Base-by-base conservation (phyloP, 2,888 invertebrate species). In the Girardia tigrina region DNA sequence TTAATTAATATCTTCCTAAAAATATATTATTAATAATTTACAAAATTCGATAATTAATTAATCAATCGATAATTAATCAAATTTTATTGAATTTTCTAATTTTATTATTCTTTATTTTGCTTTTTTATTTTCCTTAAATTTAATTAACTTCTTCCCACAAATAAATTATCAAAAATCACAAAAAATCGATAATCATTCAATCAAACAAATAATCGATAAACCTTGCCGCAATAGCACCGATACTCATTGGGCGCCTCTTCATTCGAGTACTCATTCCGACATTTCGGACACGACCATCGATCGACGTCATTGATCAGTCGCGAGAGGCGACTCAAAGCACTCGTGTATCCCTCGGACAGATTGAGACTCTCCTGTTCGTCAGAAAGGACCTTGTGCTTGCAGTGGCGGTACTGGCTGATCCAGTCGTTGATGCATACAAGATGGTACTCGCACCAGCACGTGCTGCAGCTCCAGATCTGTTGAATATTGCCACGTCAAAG, bases 361-460 rank as follows among this genome's bases (percentile, higher is more conserved):
- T 69, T 71, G 16, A 70, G 27, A 70, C 69, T 71, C 20, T 29
- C 73, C n/a, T 77, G 29, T 16, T 29, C 71, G 14, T 76, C 73
- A 28, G 29, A 27, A 12, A 27, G 27, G 20, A 14, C 0, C 23
- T 4, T 23, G 26, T 70, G 27, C 12, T 1, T 42, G 20, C 27
- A 27, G 20, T 27, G 23, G 26, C 70, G 70, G n/a, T 29, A 27
- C 71, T 75, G 78, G 6, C 84, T 91, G 82, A 91, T 89, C 94
- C 94, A 94, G 81, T 91, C 89, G 82, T 91, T 91, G 78, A 93
- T 90, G 82, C 94, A 94, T 71, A 88, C 87, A 36, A 94, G 85
- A 85, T 94, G 94, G 81, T 94, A 90, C 81, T 90, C 89, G 71
- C 90, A 90, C 81, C 87, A 90, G 81, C 94, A 94, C 77, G 89